Evolutionary conservation across 37 sponge, comb jelly and placozoan genomes (phyloP), one percentile per base, ranked within the genome.

Genomic region (Trichoplax adhaerens): DNA sequence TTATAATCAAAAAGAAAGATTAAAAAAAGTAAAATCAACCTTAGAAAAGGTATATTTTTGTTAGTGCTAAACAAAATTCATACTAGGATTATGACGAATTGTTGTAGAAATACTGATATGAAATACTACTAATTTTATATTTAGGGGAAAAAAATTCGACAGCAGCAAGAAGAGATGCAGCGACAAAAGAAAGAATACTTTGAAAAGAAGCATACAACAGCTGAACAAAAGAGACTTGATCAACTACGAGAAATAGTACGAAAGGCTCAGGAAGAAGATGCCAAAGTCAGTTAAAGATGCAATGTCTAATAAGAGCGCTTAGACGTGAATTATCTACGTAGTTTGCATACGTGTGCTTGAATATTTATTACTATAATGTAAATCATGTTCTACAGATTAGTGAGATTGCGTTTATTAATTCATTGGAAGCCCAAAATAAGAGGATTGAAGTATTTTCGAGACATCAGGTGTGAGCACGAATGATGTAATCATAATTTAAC

Each of bases 351-450:
- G 68, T 66, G 68, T 66, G 68, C 50, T 29, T 29, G 29, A 29
- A 29, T 29, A 29, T 5, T 4, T 70, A 54, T 70, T 47, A 65
- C 2, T 48, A 74, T 65, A 66, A 65, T 2, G 65, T 65, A 63
- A 66, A 74, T n/a, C 65, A 74, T 12, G 81, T 71, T 55, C 50
- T 48, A 54, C 73, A 93, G 89, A 83, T 88, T 59, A 88, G 83
- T 78, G 94, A 93, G 70, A 93, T 93, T 47, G 82, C 89, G 46
- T 93, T 93, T 69, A 93, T 93, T 71, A 93, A 88, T 78, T 65
- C 79, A 8, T 80, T 93, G 48, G 94, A 88, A 66, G 94, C 94
- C 7, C 94, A 93, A 75, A 93, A 93, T 82, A 88, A 80, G 75
- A 84, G 83, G 68, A 85, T 93, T 65, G 86, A 93, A 65, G 82